Evolutionary conservation across 2,113 vertebrate species (phyloP).

Genomic region (Rhadina sibilatrix): DNA sequence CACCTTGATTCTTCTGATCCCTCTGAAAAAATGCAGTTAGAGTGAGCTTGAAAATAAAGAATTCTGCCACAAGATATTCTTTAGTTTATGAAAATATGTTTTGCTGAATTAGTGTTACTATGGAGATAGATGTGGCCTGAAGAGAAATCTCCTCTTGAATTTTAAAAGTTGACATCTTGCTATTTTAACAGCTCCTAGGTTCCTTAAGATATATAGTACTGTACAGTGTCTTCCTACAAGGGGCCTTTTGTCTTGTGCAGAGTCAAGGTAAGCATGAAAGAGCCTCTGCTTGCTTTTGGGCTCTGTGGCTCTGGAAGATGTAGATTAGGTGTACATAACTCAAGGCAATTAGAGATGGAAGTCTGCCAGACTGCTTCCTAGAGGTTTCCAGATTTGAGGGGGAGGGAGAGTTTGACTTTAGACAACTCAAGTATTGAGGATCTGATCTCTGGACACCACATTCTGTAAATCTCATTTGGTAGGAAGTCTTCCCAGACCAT

Average conservation of each 20-base stretch:
- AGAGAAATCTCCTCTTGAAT: background rate
- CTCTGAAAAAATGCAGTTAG: background rate
- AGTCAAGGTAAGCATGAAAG: background rate
- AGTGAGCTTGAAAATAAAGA: background rate
- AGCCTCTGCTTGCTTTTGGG: background rate
- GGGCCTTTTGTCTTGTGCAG: background rate
- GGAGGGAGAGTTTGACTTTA: background rate
- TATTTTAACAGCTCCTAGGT: background rate
- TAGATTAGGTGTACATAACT: background rate
- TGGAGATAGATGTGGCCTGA: background rate
- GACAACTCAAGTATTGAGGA: background rate
- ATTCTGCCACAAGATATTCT: background rate
- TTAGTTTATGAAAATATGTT: constrained; percentile 11
- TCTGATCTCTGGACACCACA: background rate
- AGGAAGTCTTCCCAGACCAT: background rate
- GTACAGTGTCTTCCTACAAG: background rate
- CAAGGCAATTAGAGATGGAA: background rate
- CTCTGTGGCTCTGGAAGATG: background rate
- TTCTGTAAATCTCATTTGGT: background rate
- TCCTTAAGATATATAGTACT: background rate
- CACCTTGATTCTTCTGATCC: background rate
- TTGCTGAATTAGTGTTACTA: background rate
- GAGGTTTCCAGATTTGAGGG: background rate
- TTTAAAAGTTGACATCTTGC: background rate
- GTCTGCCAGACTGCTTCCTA: background rate